A percentile compares a stretch with the other conserved stretches of the same genome.
Conservation (phyloP, 2,797 vertebrate genomes). For the Mionectes olivaceus region DNA sequence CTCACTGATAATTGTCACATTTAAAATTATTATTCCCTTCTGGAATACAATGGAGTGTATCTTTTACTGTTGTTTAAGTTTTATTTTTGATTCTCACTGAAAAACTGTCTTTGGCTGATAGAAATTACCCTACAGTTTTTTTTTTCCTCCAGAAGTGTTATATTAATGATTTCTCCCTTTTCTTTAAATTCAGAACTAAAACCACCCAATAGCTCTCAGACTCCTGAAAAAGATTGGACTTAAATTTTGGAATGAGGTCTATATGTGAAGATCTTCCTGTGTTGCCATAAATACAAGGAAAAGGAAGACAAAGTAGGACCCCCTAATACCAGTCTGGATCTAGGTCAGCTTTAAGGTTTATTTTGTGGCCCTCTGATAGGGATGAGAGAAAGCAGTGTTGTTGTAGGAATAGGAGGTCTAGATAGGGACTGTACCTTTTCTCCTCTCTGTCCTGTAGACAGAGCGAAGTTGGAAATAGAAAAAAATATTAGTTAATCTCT, state of each 20-base stretch:
- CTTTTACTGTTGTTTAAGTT: background rate
- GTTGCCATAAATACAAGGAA: background rate
- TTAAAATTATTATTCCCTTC: background rate
- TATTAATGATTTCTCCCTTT: background rate
- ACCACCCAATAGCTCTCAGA: background rate
- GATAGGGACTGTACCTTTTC: background rate
- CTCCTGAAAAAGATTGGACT: background rate
- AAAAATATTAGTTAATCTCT: background rate
- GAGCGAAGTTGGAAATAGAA: background rate
- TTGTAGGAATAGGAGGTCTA: background rate
- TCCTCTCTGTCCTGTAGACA: background rate
- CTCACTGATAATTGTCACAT: background rate
- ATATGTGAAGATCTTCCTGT: background rate
- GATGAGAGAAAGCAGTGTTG: background rate
- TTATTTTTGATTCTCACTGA: background rate
- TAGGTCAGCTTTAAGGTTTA: slow-evolving; percentile 5
- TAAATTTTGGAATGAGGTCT: background rate
- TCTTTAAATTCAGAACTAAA: background rate
- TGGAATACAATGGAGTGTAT: background rate
- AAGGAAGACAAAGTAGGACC: background rate
- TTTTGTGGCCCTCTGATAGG: background rate
- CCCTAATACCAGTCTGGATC: background rate
- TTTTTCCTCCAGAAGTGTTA: background rate
- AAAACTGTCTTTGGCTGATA: background rate
- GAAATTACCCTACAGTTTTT: background rate